A percentile compares a stretch with the other conserved stretches of the same genome.
These are phyloP conservation scores for Atherinosoma microstoma DNA, from an alignment of 2,797 vertebrate genomes.

Conservation along the genomic window DNA sequence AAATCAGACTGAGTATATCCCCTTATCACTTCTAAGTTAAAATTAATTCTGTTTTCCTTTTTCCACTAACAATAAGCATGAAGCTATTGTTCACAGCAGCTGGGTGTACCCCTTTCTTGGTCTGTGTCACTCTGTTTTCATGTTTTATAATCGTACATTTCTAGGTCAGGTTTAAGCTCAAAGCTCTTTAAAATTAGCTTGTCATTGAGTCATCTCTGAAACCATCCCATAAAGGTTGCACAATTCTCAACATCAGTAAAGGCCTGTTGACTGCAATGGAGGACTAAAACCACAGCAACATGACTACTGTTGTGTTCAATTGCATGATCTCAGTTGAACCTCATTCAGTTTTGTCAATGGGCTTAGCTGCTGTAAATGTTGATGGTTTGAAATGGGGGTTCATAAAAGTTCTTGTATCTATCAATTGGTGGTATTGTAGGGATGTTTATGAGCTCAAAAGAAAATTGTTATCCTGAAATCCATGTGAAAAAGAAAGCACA, in stretches of 20 bases:
- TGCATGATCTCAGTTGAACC: conserved; percentile 58
- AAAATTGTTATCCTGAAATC: not conserved
- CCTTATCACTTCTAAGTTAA: conserved; percentile 26
- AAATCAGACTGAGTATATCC: conserved; percentile 38
- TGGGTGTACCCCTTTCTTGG: conserved; percentile 44
- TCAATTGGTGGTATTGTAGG: not conserved
- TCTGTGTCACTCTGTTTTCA: conserved; percentile 71
- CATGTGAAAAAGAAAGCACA: not conserved
- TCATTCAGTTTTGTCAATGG: conserved; percentile 46
- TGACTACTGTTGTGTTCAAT: conserved; percentile 55
- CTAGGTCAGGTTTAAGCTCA: conserved; percentile 79
- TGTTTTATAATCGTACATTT: conserved; percentile 77
- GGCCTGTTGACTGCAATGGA: conserved; percentile 64
- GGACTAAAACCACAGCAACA: conserved; percentile 68
- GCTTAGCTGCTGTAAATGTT: conserved; percentile 26
- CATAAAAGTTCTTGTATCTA: conserved; percentile 7
- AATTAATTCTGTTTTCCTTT: conserved; percentile 27
- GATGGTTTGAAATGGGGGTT: conserved; percentile 14
- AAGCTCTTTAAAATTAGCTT: conserved; percentile 88
- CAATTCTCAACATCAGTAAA: conserved; percentile 87
- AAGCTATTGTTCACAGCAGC: conserved; percentile 26
- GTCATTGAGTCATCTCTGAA: conserved; percentile 92
- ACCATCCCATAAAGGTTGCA: conserved; percentile 93
- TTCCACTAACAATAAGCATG: conserved; percentile 35
- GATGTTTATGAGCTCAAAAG: not conserved